Evolutionary conservation across 2,113 vertebrate species (phyloP).

Genomic region (Speoplatyrhinus poulsoni): DNA sequence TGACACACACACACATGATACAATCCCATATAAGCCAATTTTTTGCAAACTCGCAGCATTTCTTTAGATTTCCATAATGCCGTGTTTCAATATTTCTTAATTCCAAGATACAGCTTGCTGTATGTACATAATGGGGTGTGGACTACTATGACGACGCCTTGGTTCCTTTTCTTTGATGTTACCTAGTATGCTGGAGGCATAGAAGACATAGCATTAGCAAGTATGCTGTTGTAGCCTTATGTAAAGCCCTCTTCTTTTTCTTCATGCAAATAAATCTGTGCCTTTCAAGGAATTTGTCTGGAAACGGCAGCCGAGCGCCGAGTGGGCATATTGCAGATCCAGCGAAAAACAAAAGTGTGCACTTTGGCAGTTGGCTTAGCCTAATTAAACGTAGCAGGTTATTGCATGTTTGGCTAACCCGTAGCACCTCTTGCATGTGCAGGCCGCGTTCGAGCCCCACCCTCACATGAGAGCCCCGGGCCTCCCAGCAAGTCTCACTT

Average conservation of each 20-base stretch:
- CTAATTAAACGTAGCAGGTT: conserved; percentile 36
- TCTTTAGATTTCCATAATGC: conserved; percentile 40
- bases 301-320: conserved; percentile 32
- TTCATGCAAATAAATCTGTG: conserved; percentile 36
- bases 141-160: conserved; percentile 37
- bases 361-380: conserved; percentile 44
- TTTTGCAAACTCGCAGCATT: conserved; percentile 31
- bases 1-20: neutral
- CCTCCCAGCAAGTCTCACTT: conserved; percentile 86
- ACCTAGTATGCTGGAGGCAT: conserved; percentile 55
- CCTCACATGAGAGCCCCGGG: conserved; percentile 90
- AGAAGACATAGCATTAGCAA: conserved; percentile 55
- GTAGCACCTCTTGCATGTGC: conserved; percentile 11
- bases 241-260: conserved; percentile 39
- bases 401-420: conserved; percentile 28
- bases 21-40: conserved; percentile 17
- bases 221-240: conserved; percentile 53
- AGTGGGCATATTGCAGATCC: conserved; percentile 27
- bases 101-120: conserved; percentile 42
- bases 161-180: conserved; percentile 64
- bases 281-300: conserved; percentile 52
- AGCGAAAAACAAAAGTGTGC: conserved; percentile 26
- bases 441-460: conserved; percentile 95
- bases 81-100: conserved; percentile 44
- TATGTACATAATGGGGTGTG: conserved; percentile 49